Base-by-base conservation (phyloP, 2,888 invertebrate species). In the Sphinx pinastri region DNA sequence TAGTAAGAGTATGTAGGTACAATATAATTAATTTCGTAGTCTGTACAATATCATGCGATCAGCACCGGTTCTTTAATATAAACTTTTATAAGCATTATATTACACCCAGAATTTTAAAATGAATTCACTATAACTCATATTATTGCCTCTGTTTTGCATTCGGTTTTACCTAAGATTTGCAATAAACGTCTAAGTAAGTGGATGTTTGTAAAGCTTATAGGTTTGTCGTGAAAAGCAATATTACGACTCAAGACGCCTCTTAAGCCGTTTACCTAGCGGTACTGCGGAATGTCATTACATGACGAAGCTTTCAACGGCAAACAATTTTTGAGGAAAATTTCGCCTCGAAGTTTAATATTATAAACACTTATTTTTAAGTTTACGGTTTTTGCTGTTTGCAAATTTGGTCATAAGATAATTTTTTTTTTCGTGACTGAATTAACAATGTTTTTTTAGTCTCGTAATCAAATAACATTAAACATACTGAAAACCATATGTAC, bases 131-230 rank as follows among this genome's bases (percentile, higher is more conserved):
- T 67, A 60, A 67, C 72, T 16, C 67, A 74, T 72, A 70, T 77
- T 68, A 73, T 76, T 72, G 77, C 74, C 76, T 68, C 72, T 72
- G 79, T 82, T 82, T 84, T 85, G 80, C 81, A 81, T 81, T 75
- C 77, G 77, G 77, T 75, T 75, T 74, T 77, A 77, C 76, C 78
- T 80, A 77, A 78, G 78, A 79, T 81, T 82, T 81, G 79, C 81
- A 86, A 85, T 87, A 86, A 85, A 83, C 38, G 85, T 84, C 79
- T 84, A 81, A 85, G 81, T 81, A 83, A 84, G 81, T 82, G 80
- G 84, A 84, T 84, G 81, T 81, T 25, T 79, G 80, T 83, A 83
- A 81, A 84, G 78, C 82, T 87, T 86, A 87, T 85, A 84, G 87
- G 87, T 82, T 83, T 82, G 74, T 78, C 79, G 78, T 81, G 77